Evolutionary conservation across 2,113 vertebrate genomes (phyloP), one percentile per base, ranked within the genome.

Genomic region (Brachypteracias leptosomus): DNA sequence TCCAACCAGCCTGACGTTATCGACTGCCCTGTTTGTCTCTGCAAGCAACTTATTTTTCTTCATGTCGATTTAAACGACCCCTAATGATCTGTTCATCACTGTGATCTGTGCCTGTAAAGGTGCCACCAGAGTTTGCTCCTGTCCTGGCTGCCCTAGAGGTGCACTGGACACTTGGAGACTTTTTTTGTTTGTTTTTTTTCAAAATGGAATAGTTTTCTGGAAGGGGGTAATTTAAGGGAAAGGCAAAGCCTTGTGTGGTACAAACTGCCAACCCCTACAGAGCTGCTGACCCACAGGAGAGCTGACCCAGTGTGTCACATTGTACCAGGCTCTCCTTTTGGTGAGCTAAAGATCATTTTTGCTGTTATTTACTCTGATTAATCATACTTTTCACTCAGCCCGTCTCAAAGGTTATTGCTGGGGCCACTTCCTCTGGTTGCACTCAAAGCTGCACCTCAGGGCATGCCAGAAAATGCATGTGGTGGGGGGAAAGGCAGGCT

Each of bases 341-440:
- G 40, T 52, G 36, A 55, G 40, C 21, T 33, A 85, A 96, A 89
- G 57, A 85, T 5, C 1, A 11, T 28, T 72, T 81, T 72, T 91
- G 18, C 40, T 94, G 52, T 95, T 85, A 79, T 95, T 95, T 94
- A 49, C 63, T 88, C 62, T 82, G 74, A 85, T 93, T 78, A 75
- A 82, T 51, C 40, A 68, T 31, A 67, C 49, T 68, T 79, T 80
- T 73, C 81, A 73, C 40, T 73, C 70, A 73, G 58, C 24, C 73
- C 49, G 9, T 61, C 81, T 87, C 57, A 35, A 82, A 85, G 87
- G 77, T 94, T 82, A 87, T 31, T 31, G 17, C 18, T 5, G 65
- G 59, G 42, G 33, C 22, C 19, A 8, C 35, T 84, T 89, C 33
- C 47, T 90, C 35, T 59, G n/a, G 13, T 62, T 65, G 76, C 36